These are phyloP conservation scores for Thalassoma bifasciatum DNA, from an alignment of 2,113 vertebrate species.

Conservation along the genomic window DNA sequence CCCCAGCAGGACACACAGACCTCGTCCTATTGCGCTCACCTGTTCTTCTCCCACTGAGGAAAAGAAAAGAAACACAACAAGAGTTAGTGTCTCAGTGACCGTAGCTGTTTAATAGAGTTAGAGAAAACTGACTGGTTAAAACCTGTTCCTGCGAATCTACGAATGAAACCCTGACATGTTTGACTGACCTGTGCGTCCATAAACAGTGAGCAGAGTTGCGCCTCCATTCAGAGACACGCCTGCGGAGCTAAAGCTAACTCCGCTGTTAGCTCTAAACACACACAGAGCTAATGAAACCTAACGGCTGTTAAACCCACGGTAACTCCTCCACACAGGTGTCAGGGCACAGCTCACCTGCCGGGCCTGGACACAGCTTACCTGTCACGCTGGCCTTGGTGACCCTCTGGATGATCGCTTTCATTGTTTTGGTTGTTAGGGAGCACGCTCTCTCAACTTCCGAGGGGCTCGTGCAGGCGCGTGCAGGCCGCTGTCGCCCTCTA, in stretches of 20 bases:
- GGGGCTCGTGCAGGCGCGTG: too few relatives aligned
- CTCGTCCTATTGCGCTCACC: conserved; percentile 92
- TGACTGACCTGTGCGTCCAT: background rate
- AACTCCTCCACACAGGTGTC: background rate
- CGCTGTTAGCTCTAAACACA: conserved; percentile 26
- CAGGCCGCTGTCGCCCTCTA: conserved; percentile 18
- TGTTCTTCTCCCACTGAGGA: conserved; percentile 90
- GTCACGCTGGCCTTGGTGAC: conserved; percentile 91
- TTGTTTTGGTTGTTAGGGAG: conserved; percentile 65
- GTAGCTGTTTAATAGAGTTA: too few relatives aligned
- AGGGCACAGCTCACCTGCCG: accelerated
- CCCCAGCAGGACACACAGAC: conserved; percentile 94
- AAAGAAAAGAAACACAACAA: background rate
- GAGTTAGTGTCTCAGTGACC: background rate
- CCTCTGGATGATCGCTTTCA: conserved; percentile 93
- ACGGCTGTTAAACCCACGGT: background rate
- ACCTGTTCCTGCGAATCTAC: too few relatives aligned
- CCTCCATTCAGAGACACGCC: background rate
- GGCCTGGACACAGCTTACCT: conserved; percentile 75
- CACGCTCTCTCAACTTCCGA: conserved; percentile 51
- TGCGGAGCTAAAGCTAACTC: conserved; percentile 56
- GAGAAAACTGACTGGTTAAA: too few relatives aligned
- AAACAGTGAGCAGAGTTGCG: background rate
- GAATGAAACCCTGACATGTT: background rate
- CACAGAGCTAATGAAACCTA: background rate